Conservation (phyloP, 2,888 invertebrate genomes). For the Branchinecta sandiegonensis region DNA sequence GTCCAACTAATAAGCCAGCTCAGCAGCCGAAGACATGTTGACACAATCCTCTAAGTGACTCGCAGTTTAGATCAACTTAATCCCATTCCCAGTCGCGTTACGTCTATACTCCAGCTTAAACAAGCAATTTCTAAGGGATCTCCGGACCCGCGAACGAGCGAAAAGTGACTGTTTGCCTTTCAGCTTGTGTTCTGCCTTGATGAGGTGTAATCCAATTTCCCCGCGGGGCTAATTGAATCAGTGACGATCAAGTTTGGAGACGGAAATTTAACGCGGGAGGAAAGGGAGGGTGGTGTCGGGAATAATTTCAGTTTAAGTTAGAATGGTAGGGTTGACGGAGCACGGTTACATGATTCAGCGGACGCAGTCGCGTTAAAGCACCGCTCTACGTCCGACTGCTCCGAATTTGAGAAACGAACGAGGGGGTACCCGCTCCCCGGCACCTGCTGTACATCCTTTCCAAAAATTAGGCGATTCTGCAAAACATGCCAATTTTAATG, state of each 20-base stretch:
- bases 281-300: not conserved
- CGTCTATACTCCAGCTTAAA: constrained; percentile 7
- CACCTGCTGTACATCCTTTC: too few relatives aligned
- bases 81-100: constrained; percentile 16
- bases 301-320: too few relatives aligned
- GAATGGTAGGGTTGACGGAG: too few relatives aligned
- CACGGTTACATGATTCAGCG: too few relatives aligned
- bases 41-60: constrained; percentile 10
- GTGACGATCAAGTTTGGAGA: constrained; percentile 13
- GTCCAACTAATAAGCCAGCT: constrained; percentile 15
- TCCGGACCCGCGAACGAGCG: constrained; percentile 15
- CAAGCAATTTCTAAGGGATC: not conserved
- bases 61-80: constrained; percentile 8
- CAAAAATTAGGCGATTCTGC: too few relatives aligned
- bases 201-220: constrained; percentile 7
- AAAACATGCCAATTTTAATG: too few relatives aligned
- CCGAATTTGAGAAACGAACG: too few relatives aligned
- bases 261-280: constrained; percentile 1
- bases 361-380: too few relatives aligned
- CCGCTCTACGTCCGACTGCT: too few relatives aligned
- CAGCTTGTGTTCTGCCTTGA: constrained; percentile 8
- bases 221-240: constrained; percentile 2
- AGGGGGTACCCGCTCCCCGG: too few relatives aligned
- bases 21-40: not conserved
- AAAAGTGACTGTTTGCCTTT: not conserved